These are phyloP conservation scores for Drosophila oshimai DNA, from an alignment of 1,140 invertebrate genomes.

Conservation along the genomic window DNA sequence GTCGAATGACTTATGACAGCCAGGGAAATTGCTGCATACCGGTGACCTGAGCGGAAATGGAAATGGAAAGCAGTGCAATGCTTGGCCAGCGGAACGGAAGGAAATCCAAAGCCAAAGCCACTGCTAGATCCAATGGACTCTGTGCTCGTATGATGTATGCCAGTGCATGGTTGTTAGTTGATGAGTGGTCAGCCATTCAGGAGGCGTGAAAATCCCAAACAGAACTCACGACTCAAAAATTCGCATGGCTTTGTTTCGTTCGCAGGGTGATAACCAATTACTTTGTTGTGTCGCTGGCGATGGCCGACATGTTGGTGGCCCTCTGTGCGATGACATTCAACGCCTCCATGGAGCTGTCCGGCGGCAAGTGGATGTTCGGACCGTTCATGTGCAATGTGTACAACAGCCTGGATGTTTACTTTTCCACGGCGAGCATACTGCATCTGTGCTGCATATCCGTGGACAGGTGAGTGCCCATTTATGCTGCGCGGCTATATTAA, in stretches of 20 bases:
- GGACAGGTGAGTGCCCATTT: conserved; percentile 85
- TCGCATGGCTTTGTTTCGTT: conserved; percentile 25
- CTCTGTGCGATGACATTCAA: conserved; percentile 98
- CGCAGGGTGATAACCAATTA: conserved; percentile 94
- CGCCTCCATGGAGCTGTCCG: conserved; percentile 91
- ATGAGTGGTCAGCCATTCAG: not conserved
- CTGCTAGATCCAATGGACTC: not conserved
- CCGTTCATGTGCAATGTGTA: conserved; percentile 96
- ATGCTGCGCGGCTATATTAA: not conserved
- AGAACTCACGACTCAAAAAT: not conserved
- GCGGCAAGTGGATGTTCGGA: conserved; percentile 92
- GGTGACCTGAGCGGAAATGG: conserved; percentile 41
- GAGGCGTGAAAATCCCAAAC: not conserved
- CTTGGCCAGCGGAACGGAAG: conserved; percentile 1
- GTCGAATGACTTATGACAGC: conserved; percentile 59
- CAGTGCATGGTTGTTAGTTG: conserved; percentile 20
- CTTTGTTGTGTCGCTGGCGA: conserved; percentile 96
- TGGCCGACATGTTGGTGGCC: conserved; percentile 96
- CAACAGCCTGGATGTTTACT: conserved; percentile 97
- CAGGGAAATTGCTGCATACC: conserved; percentile 52
- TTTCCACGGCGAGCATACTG: conserved; percentile 96
- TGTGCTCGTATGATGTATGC: conserved; percentile 27
- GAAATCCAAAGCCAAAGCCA: not conserved
- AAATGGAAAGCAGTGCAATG: conserved; percentile 29
- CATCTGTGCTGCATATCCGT: conserved; percentile 97